Evolutionary conservation across 2,888 invertebrate genomes (phyloP).

Genomic region (Aromia moschata): DNA sequence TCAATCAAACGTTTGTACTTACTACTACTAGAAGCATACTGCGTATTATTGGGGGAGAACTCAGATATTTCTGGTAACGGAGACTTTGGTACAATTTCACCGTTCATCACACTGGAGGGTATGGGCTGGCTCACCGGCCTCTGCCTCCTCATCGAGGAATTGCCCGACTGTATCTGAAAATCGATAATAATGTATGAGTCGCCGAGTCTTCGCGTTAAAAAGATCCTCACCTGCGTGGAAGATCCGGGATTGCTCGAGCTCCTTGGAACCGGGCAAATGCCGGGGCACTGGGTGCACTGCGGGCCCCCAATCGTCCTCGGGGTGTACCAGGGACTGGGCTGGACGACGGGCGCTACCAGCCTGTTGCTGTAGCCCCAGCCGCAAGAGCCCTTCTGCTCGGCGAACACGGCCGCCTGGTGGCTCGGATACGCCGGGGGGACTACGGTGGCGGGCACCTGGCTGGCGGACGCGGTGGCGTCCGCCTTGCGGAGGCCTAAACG

Average conservation of each 20-base stretch:
- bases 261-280: conserved; percentile 61
- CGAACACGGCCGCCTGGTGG: conserved; percentile 65
- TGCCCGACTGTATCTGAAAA: conserved; percentile 33
- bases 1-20: conserved; percentile 59
- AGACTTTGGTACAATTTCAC: conserved; percentile 56
- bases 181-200: conserved; percentile 6
- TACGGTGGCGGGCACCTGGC: conserved; percentile 51
- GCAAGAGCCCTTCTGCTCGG: conserved; percentile 64
- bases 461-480: conserved; percentile 53
- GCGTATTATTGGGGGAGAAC: conserved; percentile 64
- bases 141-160: conserved; percentile 53
- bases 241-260: conserved; percentile 61
- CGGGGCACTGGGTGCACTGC: conserved; percentile 62
- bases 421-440: conserved; percentile 54
- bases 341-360: conserved; percentile 44
- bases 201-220: too few species aligned
- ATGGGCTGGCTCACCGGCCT: conserved; percentile 64
- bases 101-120: conserved; percentile 55
- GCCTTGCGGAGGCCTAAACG: conserved; percentile 59
- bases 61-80: conserved; percentile 66
- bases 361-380: conserved; percentile 65
- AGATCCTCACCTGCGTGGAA: conserved; percentile 46
- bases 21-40: conserved; percentile 76
- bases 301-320: conserved; percentile 55
- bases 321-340: conserved; percentile 59